A percentile compares a stretch with the other conserved stretches of the same genome.
phyloP scores from a whole-genome alignment of 2,113 vertebrate genomes.

The Sphyrna mokarran region DNA sequence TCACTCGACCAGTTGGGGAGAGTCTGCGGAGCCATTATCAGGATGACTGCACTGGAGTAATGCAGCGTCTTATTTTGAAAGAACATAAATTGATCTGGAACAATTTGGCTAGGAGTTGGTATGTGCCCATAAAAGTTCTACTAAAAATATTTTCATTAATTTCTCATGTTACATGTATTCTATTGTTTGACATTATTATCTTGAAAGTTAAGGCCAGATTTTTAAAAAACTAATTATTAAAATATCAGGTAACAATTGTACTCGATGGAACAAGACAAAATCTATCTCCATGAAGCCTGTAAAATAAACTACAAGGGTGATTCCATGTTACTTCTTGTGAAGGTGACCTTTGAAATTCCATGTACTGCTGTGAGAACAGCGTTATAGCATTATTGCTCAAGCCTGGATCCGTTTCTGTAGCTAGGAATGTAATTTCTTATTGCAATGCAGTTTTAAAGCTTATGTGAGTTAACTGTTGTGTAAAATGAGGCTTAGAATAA shows the following conservation, averaged over 20 bases:
- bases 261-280: not conserved
- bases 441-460: not conserved
- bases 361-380: not conserved
- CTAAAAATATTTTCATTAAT: not conserved
- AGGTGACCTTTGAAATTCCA: not conserved
- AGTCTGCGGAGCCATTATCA: slow-evolving; percentile 66
- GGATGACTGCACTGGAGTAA: slow-evolving; percentile 61
- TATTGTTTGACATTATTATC: not conserved
- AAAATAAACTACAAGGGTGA: not conserved
- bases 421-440: not conserved
- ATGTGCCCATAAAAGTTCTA: slow-evolving; percentile 42
- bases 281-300: not conserved
- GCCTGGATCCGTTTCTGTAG: not conserved
- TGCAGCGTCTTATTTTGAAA: slow-evolving; percentile 69
- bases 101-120: slow-evolving; percentile 66
- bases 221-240: not conserved
- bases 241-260: not conserved
- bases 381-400: not conserved
- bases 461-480: not conserved
- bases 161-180: not conserved
- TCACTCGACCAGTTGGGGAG: slow-evolving; percentile 60
- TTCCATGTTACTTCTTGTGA: not conserved
- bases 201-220: not conserved
- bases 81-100: slow-evolving; percentile 80
- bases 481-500: not conserved